phyloP scores from a whole-genome alignment of 2,888 invertebrate genomes.

The Mellilla xanthometata region DNA sequence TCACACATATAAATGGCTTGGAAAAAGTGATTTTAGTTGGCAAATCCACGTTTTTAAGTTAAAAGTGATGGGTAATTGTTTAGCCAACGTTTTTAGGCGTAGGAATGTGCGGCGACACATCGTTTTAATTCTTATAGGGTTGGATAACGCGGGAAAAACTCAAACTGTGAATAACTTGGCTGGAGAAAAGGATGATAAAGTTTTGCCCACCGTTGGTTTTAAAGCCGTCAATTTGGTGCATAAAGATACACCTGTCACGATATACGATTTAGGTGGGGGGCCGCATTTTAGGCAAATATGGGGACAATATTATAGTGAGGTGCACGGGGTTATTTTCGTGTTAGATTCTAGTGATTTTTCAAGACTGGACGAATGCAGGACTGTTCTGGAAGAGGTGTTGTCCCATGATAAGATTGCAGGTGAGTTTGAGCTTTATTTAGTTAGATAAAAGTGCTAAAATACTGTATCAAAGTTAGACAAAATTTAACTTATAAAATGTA shows the following conservation, averaged over 20 bases:
- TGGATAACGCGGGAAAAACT: conserved; percentile 97
- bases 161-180: conserved; percentile 87
- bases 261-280: conserved; percentile 94
- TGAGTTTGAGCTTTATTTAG: conserved; percentile 35
- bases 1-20: conserved; percentile 49
- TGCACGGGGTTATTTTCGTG: conserved; percentile 92
- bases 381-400: conserved; percentile 86
- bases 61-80: conserved; percentile 69
- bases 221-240: conserved; percentile 86
- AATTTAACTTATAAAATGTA: no score
- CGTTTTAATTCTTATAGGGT: conserved; percentile 89
- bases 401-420: conserved; percentile 89
- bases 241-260: conserved; percentile 85
- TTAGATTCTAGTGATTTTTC: conserved; percentile 90
- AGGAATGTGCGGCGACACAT: conserved; percentile 84
- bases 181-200: conserved; percentile 85
- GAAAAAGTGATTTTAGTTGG: conserved; percentile 43
- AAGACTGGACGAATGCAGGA: conserved; percentile 87
- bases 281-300: conserved; percentile 91
- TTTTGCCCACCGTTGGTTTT: conserved; percentile 94
- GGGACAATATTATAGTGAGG: conserved; percentile 92
- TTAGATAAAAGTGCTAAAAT: not conserved
- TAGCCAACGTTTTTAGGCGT: conserved; percentile 54
- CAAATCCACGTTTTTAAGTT: conserved; percentile 14
- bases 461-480: not conserved